A percentile compares a stretch with the other conserved stretches of the same genome.
Evolutionary conservation across 2,797 vertebrate genomes (phyloP).

Genomic region (Choloepus didactylus): DNA sequence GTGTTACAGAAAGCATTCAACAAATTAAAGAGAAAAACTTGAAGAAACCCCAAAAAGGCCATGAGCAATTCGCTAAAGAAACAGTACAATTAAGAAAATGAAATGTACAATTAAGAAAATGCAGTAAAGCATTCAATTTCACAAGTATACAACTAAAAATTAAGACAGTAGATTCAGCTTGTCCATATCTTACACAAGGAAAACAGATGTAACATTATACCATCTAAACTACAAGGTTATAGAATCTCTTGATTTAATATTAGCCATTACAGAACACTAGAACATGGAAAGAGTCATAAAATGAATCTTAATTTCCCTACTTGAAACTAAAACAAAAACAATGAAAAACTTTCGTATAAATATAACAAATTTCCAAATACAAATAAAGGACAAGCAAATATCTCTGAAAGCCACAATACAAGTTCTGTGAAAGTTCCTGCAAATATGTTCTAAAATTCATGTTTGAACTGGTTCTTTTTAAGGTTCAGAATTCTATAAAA

Average conservation of each 20-base stretch:
- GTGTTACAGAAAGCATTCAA: neutral
- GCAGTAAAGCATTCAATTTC: neutral
- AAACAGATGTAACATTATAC: neutral
- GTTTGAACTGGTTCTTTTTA: constrained; percentile 20
- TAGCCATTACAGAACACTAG: neutral
- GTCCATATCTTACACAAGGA: neutral
- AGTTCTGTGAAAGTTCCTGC: neutral
- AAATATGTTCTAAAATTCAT: neutral
- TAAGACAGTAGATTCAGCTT: neutral
- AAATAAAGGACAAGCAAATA: neutral
- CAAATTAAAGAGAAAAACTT: neutral
- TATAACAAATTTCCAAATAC: neutral
- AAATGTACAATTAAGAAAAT: constrained; percentile 24
- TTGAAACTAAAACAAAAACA: constrained; percentile 29
- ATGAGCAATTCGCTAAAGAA: neutral
- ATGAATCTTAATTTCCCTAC: neutral
- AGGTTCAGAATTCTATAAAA: neutral
- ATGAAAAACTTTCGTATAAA: neutral
- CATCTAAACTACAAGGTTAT: neutral
- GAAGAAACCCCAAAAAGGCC: neutral
- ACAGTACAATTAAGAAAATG: constrained; percentile 22
- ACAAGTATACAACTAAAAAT: neutral
- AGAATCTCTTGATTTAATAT: neutral
- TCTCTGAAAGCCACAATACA: neutral
- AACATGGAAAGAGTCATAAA: neutral